Evolutionary conservation across 2,888 invertebrate genomes (phyloP).

Genomic region (Calameuta filiformis): DNA sequence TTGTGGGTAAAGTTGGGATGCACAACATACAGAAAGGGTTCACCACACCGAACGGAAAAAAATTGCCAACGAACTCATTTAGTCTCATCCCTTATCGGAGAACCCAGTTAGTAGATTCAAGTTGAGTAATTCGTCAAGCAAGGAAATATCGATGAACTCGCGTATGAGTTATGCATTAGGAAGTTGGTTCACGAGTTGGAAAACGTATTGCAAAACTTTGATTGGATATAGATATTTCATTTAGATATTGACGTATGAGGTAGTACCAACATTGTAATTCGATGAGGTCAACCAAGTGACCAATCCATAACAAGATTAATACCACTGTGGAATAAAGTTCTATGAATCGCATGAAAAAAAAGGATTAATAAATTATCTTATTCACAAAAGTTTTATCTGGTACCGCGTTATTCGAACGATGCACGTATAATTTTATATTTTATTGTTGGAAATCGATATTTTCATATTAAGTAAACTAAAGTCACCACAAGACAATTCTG

Average conservation of each 20-base stretch:
- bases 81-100: not conserved
- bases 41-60: not conserved
- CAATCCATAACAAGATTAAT: not conserved
- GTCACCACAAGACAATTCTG: no score
- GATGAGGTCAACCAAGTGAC: not conserved
- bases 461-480: no score
- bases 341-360: no score
- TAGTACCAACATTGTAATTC: not conserved
- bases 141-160: not conserved
- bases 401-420: no score
- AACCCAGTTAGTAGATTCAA: not conserved
- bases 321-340: not conserved
- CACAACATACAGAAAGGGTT: not conserved
- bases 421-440: no score
- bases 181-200: constrained; percentile 1
- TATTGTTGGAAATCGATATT: no score
- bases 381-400: no score
- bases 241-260: constrained; percentile 27
- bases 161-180: not conserved
- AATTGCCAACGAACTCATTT: not conserved
- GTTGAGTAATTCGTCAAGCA: not conserved
- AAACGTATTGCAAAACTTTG: constrained; percentile 31
- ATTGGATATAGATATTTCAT: constrained; percentile 34
- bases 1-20: not conserved
- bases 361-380: no score